Evolutionary conservation across 2,888 invertebrate species (phyloP), one percentile per base, ranked within the genome.

Genomic region (Platycheirus rosarum): DNA sequence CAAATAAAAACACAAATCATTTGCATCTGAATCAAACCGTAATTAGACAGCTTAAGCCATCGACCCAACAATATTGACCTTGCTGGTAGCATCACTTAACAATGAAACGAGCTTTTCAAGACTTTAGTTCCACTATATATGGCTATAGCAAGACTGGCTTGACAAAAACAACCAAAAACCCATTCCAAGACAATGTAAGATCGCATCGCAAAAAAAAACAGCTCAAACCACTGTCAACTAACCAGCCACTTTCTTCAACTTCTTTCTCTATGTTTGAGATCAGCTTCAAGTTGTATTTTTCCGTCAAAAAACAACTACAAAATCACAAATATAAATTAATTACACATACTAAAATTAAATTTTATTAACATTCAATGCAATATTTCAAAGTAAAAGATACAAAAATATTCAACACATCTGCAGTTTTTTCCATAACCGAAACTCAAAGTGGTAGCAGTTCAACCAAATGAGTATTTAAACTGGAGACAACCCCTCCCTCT

Each of bases 161-260:
- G 26, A 40, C 23, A 40, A 71, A 63, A 16, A 66, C 32, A 57
- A 40, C 55, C 26, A n/a, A 13, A 42, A 29, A 35, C 29, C 20
- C n/a, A 44, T 23, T 13, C 11, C 23, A 40, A 37, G 11, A 35
- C 51, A 51, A 51, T 7, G 13, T 7, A 13, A 35, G n/a, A 40
- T 26, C 49, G 8, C 5, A 51, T 29, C 26, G 32, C 11, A 35
- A 23, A n/a, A 57, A 16, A 69, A 23, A 14, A 55, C 26, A 48
- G 9, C 11, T 23, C 13, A 60, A 51, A 23, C 37, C 16, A 26
- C 55, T 32, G 40, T 42, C 29, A 32, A 2, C 51, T 8, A 0
- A 48, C n/a, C 71, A 42, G 46, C 49, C 57, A 71, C 71, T 77
- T 77, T 77, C 77, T 66, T 71, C 16, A 9, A 32, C 26, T 8